phyloP scores from a whole-genome alignment of 2,888 invertebrate species.

The Amiota minor region DNA sequence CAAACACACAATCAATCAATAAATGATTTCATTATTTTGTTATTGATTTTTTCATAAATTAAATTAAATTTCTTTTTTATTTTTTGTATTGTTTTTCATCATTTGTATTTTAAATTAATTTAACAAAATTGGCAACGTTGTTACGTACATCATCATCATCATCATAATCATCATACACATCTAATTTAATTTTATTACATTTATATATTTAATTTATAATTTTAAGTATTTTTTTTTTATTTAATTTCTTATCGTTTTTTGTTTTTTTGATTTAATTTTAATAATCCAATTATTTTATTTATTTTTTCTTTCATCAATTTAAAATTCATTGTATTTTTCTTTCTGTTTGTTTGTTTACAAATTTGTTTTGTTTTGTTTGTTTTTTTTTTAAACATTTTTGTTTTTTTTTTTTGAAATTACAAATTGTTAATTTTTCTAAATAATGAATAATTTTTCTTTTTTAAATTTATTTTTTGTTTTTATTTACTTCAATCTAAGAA shows the following conservation, averaged over 20 bases:
- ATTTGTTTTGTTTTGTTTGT: slow-evolving; percentile 36
- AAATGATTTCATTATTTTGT: too few relatives aligned
- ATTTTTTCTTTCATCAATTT: not conserved
- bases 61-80: too few relatives aligned
- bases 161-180: too few relatives aligned
- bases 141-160: slow-evolving; percentile 39
- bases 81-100: too few relatives aligned
- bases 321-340: slow-evolving; percentile 50
- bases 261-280: not conserved
- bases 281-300: slow-evolving; percentile 25
- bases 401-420: slow-evolving; percentile 26
- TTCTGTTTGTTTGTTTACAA: slow-evolving; percentile 33
- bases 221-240: slow-evolving; percentile 20
- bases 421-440: slow-evolving; percentile 41
- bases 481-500: slow-evolving; percentile 46
- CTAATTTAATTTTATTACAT: slow-evolving; percentile 29
- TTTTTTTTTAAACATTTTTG: slow-evolving; percentile 35
- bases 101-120: slow-evolving; percentile 35
- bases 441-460: slow-evolving; percentile 35
- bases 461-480: slow-evolving; percentile 45
- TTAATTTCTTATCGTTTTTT: too few relatives aligned
- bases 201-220: slow-evolving; percentile 32
- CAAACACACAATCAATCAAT: too few relatives aligned
- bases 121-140: slow-evolving; percentile 60
- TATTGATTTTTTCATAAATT: too few relatives aligned